phyloP scores from a whole-genome alignment of 30 jellyfish, hydroid and myxozoan species.

The Clytia hemisphaerica region DNA sequence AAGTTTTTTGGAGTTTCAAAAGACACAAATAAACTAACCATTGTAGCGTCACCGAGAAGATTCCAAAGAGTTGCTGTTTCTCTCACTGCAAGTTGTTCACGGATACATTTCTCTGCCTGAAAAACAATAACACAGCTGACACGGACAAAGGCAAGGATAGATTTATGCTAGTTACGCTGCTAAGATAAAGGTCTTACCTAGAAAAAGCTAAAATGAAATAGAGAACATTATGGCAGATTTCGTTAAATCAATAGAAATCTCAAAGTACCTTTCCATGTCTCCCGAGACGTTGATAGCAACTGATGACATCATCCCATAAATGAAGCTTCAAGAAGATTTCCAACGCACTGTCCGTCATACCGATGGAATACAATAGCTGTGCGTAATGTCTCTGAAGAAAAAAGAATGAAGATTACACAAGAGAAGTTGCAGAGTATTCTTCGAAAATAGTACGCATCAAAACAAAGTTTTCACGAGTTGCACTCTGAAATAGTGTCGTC shows the following conservation, averaged over 20 bases:
- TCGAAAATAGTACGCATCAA: too few relatives aligned
- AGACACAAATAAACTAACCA: conserved; percentile 21
- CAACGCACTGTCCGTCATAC: conserved; percentile 78
- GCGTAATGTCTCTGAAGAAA: conserved; percentile 51
- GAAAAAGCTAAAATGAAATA: background rate
- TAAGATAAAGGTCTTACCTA: background rate
- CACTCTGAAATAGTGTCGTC: too few relatives aligned
- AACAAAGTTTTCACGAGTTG: too few relatives aligned
- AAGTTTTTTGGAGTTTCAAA: too few relatives aligned
- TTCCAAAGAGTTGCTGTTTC: conserved; percentile 89
- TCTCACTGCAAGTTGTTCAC: conserved; percentile 47
- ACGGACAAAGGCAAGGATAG: background rate
- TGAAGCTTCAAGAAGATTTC: conserved; percentile 74
- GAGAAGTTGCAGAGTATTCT: too few relatives aligned
- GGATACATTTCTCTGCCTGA: conserved; percentile 70
- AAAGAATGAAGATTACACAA: too few relatives aligned
- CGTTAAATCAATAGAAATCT: background rate
- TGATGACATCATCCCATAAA: conserved; percentile 87
- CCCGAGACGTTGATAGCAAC: conserved; percentile 73
- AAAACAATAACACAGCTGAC: background rate
- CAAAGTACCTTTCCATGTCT: conserved; percentile 63
- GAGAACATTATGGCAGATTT: background rate
- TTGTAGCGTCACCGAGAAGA: conserved; percentile 84
- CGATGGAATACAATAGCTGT: conserved; percentile 70
- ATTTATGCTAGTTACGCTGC: background rate